Percentiles rank a stretch among this genome's conserved stretches.
phyloP scores from a whole-genome alignment of 2,888 invertebrate species.

The Mylabris sibirica region DNA sequence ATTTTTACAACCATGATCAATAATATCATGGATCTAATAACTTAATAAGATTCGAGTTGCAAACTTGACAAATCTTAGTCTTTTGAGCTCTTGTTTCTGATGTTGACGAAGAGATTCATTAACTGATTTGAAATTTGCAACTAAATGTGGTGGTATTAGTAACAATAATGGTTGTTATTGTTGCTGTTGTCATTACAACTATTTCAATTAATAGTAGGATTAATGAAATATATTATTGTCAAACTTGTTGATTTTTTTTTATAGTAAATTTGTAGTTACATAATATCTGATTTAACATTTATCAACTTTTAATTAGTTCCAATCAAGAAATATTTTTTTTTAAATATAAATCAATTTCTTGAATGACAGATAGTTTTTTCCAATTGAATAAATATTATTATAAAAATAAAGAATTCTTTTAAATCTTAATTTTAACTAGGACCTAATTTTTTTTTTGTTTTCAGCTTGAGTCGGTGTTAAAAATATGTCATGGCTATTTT shows the following conservation, averaged over 20 bases:
- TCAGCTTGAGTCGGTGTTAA: background rate
- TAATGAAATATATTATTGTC: background rate
- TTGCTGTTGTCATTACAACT: background rate
- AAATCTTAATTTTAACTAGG: no score
- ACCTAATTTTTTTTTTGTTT: background rate
- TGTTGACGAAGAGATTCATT: background rate
- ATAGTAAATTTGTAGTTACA: background rate
- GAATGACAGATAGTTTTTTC: background rate
- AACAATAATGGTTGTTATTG: background rate
- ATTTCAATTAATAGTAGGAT: background rate
- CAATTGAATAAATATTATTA: background rate
- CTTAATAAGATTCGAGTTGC: background rate
- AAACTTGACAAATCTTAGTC: background rate
- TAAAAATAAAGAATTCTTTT: background rate
- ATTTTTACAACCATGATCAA: background rate
- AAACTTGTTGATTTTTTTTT: background rate
- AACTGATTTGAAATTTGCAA: background rate
- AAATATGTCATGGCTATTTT: slow-evolving; percentile 13
- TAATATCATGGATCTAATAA: background rate
- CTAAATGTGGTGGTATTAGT: background rate
- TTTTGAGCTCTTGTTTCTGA: background rate
- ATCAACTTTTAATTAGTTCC: background rate
- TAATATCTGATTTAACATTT: background rate
- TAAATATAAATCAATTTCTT: background rate
- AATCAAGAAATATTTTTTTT: background rate